Conservation (phyloP, 2,888 invertebrate genomes). For the Eueremaeus valkanovi region DNA sequence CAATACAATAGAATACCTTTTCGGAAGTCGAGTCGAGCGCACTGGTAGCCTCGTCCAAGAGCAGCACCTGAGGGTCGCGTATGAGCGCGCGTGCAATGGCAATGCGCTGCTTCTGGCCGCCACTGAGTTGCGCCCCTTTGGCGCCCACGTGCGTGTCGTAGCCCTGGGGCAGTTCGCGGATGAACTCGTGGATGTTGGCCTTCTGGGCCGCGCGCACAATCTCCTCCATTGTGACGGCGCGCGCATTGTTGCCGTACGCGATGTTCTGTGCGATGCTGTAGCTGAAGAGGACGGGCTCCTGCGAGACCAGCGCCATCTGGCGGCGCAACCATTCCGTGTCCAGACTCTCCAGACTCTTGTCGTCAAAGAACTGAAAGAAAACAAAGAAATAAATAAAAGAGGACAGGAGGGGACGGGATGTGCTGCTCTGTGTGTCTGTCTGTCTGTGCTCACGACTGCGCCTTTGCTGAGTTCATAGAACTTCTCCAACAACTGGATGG, state of each 20-base stretch:
- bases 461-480: conserved; percentile 75
- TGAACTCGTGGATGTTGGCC: conserved; percentile 83
- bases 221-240: conserved; percentile 64
- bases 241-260: conserved; percentile 50
- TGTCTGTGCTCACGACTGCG: conserved; percentile 57
- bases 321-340: conserved; percentile 45
- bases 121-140: conserved; percentile 70
- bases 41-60: conserved; percentile 61
- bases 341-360: conserved; percentile 43
- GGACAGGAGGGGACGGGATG: no score
- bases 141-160: conserved; percentile 73
- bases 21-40: conserved; percentile 70
- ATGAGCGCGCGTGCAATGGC: conserved; percentile 60
- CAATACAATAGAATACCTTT: conserved; percentile 55
- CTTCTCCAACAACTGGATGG: conserved; percentile 74
- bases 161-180: conserved; percentile 67
- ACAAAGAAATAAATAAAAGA: no score
- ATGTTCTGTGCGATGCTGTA: conserved; percentile 47
- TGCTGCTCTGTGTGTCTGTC: no score
- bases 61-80: conserved; percentile 57
- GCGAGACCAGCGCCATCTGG: conserved; percentile 46
- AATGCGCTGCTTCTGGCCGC: conserved; percentile 82
- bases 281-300: conserved; percentile 48
- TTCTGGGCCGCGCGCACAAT: conserved; percentile 72
- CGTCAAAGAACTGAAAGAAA: conserved; percentile 42